Conservation (phyloP, 2,113 vertebrate genomes). For the Dicerorhinus sumatrensis region DNA sequence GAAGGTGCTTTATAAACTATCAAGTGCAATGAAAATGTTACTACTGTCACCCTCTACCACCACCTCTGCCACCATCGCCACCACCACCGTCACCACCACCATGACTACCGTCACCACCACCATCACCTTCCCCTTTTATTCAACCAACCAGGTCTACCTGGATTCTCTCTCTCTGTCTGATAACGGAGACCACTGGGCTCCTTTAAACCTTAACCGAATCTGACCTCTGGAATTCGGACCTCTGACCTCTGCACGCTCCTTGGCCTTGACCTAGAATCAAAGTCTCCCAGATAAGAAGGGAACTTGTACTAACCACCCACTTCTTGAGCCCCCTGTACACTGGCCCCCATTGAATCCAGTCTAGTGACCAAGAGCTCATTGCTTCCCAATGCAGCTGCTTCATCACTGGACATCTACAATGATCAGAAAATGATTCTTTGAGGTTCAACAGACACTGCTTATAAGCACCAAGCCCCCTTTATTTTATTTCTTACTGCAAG, state of each 20-base stretch:
- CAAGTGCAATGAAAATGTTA: neutral
- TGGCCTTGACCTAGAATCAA: neutral
- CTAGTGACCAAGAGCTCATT: neutral
- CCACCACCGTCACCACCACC: neutral
- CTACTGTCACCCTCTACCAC: neutral
- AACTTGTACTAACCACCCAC: neutral
- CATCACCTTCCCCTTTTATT: neutral
- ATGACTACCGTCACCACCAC: accelerated
- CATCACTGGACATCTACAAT: neutral
- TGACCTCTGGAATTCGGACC: neutral
- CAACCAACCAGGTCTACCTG: neutral
- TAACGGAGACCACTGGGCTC: neutral
- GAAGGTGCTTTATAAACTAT: neutral
- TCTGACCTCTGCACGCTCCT: neutral
- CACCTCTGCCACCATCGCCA: neutral
- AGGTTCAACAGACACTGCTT: neutral
- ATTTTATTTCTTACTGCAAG: slow-evolving; percentile 15
- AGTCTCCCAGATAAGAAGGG: neutral
- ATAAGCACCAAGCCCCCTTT: neutral
- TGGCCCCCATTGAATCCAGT: neutral
- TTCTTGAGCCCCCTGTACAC: neutral
- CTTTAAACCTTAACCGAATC: neutral
- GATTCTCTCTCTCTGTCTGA: neutral
- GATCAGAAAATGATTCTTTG: neutral
- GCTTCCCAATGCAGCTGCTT: neutral